Base-by-base conservation (phyloP, 1,140 invertebrate genomes). In the Drosophila sturtevanti region DNA sequence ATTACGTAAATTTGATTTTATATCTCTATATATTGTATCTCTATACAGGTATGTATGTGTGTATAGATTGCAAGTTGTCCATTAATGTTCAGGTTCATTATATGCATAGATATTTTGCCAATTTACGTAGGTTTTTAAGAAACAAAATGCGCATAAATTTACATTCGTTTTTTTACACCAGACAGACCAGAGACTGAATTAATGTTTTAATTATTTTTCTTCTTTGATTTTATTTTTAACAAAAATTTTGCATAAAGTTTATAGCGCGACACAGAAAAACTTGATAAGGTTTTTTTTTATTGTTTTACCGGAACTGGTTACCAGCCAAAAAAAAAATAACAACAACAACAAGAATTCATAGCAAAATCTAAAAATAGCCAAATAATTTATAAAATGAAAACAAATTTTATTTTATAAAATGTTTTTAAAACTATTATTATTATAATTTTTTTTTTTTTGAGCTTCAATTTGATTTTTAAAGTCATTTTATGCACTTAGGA, bases 251-350 rank as follows among this genome's bases (percentile, higher is more conserved):
- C 56, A 75, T 67, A 66, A 67, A 68, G 62, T 80, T 67, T 27
- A 63, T 54, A 51, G 55, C 84, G 66, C 82, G 72, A 77, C 63
- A 82, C 73, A 77, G 37, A 59, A 63, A 61, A 72, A 76, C 63
- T 64, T 31, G 72, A 78, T 78, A 76, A 68, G 66, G 34, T 48
- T 48, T 48, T 48, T 18, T 62, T 70, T 63, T n/a, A n/a, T 58
- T 21, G 18, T n/a, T 24, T 63, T 64, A 75, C 81, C 81, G 81
- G 77, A 85, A 84, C 72, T 84, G 75, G 56, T 79, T 67, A 21
- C 2, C 41, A 44, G 62, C 37, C 70, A 55, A 59, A 68, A 44
- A 22, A 44, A 68, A 56, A 52, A 52, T 69, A 55, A 65, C 72
- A 72, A 41, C 60, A 75, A 44, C 41, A 52, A 31, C 27, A 31